phyloP scores from a whole-genome alignment of 2,888 invertebrate genomes.

The Alcis repandata region DNA sequence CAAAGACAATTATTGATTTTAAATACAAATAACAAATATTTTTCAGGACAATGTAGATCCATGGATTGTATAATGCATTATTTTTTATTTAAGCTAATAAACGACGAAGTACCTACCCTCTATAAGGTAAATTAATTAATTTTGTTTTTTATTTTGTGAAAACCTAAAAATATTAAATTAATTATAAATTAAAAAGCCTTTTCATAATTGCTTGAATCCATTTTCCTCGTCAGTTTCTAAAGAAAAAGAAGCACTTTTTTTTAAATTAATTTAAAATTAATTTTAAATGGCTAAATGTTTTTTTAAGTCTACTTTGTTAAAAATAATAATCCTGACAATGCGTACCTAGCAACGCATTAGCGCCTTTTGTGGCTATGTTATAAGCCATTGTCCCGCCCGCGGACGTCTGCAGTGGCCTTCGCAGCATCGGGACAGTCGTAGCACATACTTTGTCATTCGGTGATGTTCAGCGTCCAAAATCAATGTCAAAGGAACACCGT shows the following conservation, averaged over 20 bases:
- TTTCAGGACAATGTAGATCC: too few relatives aligned
- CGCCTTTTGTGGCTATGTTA: conserved; percentile 53
- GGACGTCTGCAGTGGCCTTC: conserved; percentile 61
- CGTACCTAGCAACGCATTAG: conserved; percentile 47
- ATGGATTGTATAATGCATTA: too few relatives aligned
- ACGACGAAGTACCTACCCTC: background rate
- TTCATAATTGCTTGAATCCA: conserved; percentile 4
- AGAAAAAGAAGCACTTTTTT: conserved; percentile 6
- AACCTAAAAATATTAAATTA: background rate
- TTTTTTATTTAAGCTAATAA: background rate
- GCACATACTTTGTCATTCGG: conserved; percentile 60
- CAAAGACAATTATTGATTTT: too few relatives aligned
- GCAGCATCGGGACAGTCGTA: conserved; percentile 58
- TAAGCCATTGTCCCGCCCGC: conserved; percentile 59
- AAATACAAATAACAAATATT: too few relatives aligned
- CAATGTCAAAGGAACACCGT: conserved; percentile 80
- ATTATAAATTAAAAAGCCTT: conserved; percentile 9
- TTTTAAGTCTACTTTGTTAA: too few relatives aligned
- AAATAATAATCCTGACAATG: conserved; percentile 41
- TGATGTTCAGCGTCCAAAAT: conserved; percentile 73
- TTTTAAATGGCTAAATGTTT: conserved; percentile 22
- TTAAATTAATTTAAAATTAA: background rate
- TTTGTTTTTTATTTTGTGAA: background rate
- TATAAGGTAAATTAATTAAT: background rate
- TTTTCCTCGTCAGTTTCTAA: conserved; percentile 14